Conservation (phyloP, 2,888 invertebrate species). For the Syrista parreyssii region DNA sequence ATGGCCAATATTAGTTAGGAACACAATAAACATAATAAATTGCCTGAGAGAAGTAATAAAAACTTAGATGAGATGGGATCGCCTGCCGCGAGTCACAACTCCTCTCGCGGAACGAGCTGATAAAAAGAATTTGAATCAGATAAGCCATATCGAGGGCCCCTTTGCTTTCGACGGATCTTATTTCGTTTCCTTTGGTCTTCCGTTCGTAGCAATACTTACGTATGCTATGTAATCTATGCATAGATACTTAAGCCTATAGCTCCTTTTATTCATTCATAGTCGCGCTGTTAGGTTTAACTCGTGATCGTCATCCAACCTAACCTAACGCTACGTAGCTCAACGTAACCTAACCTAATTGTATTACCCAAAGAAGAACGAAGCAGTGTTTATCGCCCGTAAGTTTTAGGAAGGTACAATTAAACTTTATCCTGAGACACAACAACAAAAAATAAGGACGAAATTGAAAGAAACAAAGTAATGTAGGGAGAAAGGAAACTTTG, state of each 20-base stretch:
- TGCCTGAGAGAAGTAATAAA: conserved; percentile 36
- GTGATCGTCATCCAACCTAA: too few relatives aligned
- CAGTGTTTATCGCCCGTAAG: background rate
- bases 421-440: background rate
- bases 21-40: conserved; percentile 33
- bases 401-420: background rate
- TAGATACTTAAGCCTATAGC: background rate
- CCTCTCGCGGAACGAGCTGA: conserved; percentile 14
- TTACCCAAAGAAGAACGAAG: background rate
- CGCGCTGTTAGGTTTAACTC: background rate
- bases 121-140: conserved; percentile 24
- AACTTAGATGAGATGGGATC: conserved; percentile 32
- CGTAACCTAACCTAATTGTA: background rate
- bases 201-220: background rate
- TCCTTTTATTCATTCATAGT: background rate
- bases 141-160: background rate
- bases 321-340: background rate
- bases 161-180: background rate
- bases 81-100: conserved; percentile 9
- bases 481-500: background rate
- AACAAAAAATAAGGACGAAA: background rate
- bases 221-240: background rate
- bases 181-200: background rate
- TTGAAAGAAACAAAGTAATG: background rate
- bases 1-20: conserved; percentile 21